phyloP scores from a whole-genome alignment of 2,113 vertebrate species.

The Apistogramma diplotaenia region DNA sequence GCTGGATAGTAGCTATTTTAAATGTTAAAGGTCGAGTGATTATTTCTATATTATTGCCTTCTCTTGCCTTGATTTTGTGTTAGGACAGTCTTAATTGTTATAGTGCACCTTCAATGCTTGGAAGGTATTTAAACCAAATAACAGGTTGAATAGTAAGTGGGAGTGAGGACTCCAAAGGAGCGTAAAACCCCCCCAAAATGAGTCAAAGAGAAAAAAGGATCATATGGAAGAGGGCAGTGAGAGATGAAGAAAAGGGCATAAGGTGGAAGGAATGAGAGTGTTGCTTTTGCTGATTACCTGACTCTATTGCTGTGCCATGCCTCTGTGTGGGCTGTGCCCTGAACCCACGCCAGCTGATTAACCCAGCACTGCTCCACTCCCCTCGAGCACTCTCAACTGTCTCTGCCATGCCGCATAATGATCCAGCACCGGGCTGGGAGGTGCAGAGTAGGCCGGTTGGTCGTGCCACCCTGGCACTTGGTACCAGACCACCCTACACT shows the following conservation, averaged over 20 bases:
- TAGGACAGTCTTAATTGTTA: background rate
- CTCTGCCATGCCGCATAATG: conserved; percentile 70
- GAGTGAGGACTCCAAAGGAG: background rate
- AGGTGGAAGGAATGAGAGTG: conserved; percentile 71
- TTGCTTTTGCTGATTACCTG: conserved; percentile 86
- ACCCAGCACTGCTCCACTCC: conserved; percentile 81
- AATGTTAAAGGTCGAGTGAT: background rate
- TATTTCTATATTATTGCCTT: background rate
- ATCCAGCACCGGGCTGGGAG: conserved; percentile 57
- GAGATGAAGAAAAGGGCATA: conserved; percentile 43
- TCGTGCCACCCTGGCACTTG: conserved; percentile 65
- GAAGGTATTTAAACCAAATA: background rate
- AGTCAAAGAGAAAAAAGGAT: background rate
- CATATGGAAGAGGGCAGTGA: background rate
- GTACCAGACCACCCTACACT: conserved; percentile 61
- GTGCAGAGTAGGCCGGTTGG: conserved; percentile 43
- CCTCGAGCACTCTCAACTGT: conserved; percentile 77
- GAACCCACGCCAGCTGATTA: conserved; percentile 88
- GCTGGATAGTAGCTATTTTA: background rate
- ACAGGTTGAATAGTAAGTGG: background rate
- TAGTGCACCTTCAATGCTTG: background rate
- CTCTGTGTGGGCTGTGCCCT: conserved; percentile 89
- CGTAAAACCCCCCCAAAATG: background rate
- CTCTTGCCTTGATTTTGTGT: background rate
- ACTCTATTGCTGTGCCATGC: conserved; percentile 84